Percentiles rank a stretch among this genome's conserved stretches.
Conservation (phyloP, 2,888 invertebrate genomes). For the Trissonchulus latispiculum region DNA sequence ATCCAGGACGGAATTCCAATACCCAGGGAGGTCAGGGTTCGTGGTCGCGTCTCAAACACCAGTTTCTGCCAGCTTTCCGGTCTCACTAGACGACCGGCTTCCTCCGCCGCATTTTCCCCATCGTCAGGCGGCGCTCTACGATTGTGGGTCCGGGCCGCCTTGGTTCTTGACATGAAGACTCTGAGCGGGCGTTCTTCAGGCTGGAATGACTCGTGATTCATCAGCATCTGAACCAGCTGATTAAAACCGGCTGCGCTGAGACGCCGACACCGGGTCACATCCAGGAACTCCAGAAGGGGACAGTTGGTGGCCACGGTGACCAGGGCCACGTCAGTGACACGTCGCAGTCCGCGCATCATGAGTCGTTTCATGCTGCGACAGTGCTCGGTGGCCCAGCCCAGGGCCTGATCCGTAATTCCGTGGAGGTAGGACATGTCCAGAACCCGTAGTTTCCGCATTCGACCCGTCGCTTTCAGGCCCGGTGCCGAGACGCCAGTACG, state of each 20-base stretch:
- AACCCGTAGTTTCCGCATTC: background rate
- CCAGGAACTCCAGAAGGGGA: background rate
- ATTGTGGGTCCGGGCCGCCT: no score
- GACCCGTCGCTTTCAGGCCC: background rate
- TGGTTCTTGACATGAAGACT: background rate
- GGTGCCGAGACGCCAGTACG: background rate
- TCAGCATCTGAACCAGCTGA: background rate
- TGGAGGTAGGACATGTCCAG: background rate
- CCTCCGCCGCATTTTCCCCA: no score
- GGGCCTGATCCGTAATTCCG: background rate
- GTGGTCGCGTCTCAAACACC: no score
- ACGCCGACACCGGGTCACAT: background rate
- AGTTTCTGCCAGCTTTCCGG: no score
- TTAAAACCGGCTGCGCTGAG: background rate
- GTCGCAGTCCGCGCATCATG: background rate
- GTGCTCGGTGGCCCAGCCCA: background rate
- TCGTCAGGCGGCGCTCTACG: no score
- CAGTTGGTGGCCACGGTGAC: background rate
- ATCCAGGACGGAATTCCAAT: no score
- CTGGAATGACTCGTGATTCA: background rate
- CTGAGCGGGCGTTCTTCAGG: background rate
- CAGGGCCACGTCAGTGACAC: background rate
- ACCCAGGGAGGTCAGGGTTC: no score
- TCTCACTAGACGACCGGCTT: no score
- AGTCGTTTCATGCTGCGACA: background rate